Conservation (phyloP, 2,888 invertebrate genomes). For the Rhagophthalmus giganteus region DNA sequence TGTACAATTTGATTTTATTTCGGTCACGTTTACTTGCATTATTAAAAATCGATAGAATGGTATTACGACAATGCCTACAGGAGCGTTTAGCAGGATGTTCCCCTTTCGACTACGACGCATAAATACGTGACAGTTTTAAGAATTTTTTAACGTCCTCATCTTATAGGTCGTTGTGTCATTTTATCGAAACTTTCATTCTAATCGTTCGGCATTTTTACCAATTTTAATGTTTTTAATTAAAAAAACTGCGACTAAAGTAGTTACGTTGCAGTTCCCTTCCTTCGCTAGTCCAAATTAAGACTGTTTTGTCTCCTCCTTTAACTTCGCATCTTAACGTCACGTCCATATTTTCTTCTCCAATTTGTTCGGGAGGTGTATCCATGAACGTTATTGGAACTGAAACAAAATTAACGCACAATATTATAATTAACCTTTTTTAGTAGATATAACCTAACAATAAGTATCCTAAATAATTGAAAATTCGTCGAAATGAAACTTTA, state of each 20-base stretch:
- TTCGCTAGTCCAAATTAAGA: constrained; percentile 75
- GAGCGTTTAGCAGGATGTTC: constrained; percentile 32
- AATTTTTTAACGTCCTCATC: constrained; percentile 19
- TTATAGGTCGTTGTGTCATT: constrained; percentile 18
- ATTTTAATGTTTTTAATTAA: too few species aligned
- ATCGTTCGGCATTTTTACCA: too few species aligned
- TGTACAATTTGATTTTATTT: constrained; percentile 29
- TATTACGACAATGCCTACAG: constrained; percentile 30
- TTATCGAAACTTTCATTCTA: constrained; percentile 5
- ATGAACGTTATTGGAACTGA: constrained; percentile 62
- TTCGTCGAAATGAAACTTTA: too few species aligned
- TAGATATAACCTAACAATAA: too few species aligned
- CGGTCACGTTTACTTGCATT: constrained; percentile 28
- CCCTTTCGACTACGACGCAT: constrained; percentile 24
- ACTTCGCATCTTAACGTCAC: constrained; percentile 64
- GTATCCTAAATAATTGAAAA: too few species aligned
- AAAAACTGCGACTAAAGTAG: constrained; percentile 8
- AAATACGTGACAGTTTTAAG: constrained; percentile 26
- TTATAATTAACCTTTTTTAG: not conserved
- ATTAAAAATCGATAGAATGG: constrained; percentile 33
- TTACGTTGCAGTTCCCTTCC: constrained; percentile 74
- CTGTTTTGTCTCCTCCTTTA: constrained; percentile 64
- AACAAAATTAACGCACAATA: constrained; percentile 31
- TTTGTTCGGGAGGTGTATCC: constrained; percentile 58
- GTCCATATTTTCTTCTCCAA: constrained; percentile 58